Evolutionary conservation across 2,113 vertebrate species (phyloP).

Genomic region (Galbula dea): DNA sequence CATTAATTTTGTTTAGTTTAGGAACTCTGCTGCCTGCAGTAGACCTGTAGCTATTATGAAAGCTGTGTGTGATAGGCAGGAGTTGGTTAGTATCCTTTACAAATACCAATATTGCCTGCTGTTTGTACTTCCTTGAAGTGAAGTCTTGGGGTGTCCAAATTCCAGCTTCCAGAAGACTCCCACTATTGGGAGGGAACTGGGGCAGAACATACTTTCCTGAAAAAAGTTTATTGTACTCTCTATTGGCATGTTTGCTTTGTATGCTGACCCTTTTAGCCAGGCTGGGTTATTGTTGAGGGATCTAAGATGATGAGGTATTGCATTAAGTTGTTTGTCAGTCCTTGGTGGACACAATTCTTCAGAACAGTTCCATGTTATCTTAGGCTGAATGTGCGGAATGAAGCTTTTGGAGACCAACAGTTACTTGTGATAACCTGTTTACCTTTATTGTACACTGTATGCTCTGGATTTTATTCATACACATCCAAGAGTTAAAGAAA

Average conservation of each 20-base stretch:
- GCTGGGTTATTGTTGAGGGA: not conserved
- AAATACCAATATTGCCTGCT: not conserved
- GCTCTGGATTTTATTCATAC: not conserved
- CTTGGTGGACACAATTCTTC: not conserved
- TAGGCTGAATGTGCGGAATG: not conserved
- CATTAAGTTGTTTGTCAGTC: not conserved
- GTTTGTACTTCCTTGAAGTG: not conserved
- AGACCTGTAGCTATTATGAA: not conserved
- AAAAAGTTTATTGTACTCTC: not conserved
- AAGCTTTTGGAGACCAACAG: not conserved
- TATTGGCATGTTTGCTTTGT: too few species aligned
- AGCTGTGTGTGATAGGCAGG: not conserved
- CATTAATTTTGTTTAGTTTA: not conserved
- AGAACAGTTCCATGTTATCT: not conserved
- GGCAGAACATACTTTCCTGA: not conserved
- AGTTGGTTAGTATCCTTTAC: not conserved
- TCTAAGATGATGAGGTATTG: not conserved
- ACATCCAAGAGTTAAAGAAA: not conserved
- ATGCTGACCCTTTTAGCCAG: not conserved
- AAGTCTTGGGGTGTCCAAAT: not conserved
- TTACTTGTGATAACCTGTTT: not conserved
- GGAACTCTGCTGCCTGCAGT: not conserved
- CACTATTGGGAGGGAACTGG: not conserved
- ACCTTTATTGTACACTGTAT: not conserved
- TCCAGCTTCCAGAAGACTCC: not conserved